phyloP scores from a whole-genome alignment of 1,140 invertebrate genomes.

The Phenacoccus solenopsis region DNA sequence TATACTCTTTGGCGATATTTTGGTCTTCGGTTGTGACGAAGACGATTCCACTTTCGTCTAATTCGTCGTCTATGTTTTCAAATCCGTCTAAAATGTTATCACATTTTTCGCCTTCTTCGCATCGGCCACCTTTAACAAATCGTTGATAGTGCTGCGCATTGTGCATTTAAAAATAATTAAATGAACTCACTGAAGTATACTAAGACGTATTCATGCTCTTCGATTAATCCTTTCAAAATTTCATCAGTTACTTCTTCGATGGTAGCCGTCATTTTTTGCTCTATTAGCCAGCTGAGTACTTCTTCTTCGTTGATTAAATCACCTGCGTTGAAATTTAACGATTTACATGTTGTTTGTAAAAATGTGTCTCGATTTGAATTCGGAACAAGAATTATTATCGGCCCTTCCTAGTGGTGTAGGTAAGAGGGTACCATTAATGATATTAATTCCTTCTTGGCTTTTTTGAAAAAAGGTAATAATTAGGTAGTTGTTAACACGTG shows the following conservation, averaged over 20 bases:
- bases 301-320: conserved; percentile 84
- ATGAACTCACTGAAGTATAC: conserved; percentile 73
- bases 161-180: neutral
- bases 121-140: conserved; percentile 52
- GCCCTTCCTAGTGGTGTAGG: too few species aligned
- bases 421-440: too few species aligned
- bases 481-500: too few species aligned
- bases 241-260: conserved; percentile 92
- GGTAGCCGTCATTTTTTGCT: conserved; percentile 80
- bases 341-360: too few species aligned
- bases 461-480: too few species aligned
- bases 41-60: conserved; percentile 84
- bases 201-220: conserved; percentile 84
- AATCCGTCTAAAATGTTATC: conserved; percentile 71
- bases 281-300: conserved; percentile 77
- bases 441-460: too few species aligned
- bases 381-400: too few species aligned
- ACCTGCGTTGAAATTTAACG: conserved; percentile 37
- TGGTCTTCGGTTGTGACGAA: conserved; percentile 85
- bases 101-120: conserved; percentile 73
- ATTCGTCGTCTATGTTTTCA: conserved; percentile 86
- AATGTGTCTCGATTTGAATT: too few species aligned
- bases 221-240: conserved; percentile 72
- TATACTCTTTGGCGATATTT: conserved; percentile 66
- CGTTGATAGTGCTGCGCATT: too few species aligned